A percentile compares a stretch with the other conserved stretches of the same genome.
phyloP scores from a whole-genome alignment of 2,888 invertebrate genomes.

The Melolontha melolontha region DNA sequence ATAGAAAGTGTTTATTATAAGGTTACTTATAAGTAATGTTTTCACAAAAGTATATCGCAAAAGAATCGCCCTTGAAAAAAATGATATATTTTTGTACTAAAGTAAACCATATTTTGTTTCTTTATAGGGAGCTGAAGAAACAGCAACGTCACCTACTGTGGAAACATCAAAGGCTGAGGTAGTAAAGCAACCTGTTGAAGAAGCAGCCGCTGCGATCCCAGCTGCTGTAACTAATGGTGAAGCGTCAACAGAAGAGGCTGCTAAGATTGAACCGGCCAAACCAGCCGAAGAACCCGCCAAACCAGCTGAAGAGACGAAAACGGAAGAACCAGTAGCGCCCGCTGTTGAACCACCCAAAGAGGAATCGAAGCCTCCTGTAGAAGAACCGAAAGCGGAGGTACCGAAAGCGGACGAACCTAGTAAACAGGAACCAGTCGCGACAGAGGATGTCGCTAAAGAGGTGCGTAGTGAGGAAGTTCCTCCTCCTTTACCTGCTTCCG shows the following conservation, averaged over 20 bases:
- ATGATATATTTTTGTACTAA: too few species aligned
- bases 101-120: slow-evolving; percentile 30
- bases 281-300: slow-evolving; percentile 46
- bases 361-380: slow-evolving; percentile 49
- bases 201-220: slow-evolving; percentile 29
- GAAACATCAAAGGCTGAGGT: slow-evolving; percentile 59
- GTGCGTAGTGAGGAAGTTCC: slow-evolving; percentile 76
- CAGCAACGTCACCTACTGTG: slow-evolving; percentile 56
- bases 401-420: slow-evolving; percentile 44
- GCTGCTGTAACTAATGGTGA: slow-evolving; percentile 49
- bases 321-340: slow-evolving; percentile 52
- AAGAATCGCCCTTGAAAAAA: too few species aligned
- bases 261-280: slow-evolving; percentile 41
- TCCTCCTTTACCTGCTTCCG: slow-evolving; percentile 80
- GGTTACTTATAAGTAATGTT: too few species aligned
- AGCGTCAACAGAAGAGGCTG: slow-evolving; percentile 49
- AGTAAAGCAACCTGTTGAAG: slow-evolving; percentile 49
- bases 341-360: slow-evolving; percentile 52
- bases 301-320: slow-evolving; percentile 47
- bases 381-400: slow-evolving; percentile 49
- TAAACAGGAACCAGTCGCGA: slow-evolving; percentile 49
- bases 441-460: slow-evolving; percentile 62
- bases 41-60: too few species aligned
- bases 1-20: too few species aligned
- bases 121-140: slow-evolving; percentile 61